Evolutionary conservation across 2,113 vertebrate species (phyloP).

Genomic region (Leucosticte australis): DNA sequence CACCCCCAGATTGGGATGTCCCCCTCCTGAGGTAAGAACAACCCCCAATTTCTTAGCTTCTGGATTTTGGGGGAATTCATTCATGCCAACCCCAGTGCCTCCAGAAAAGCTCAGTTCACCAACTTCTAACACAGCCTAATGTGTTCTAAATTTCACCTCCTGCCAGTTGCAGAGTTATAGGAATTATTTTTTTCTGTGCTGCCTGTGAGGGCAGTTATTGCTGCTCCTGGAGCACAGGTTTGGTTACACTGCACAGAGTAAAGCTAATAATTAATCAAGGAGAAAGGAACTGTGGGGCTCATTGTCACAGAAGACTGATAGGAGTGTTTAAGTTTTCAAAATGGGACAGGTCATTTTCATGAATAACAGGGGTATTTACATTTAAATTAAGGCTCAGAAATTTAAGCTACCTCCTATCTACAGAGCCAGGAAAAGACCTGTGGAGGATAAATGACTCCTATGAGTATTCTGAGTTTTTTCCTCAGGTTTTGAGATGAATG

Average conservation of each 20-base stretch:
- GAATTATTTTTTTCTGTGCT: neutral
- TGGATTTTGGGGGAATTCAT: neutral
- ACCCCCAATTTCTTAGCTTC: neutral
- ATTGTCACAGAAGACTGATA: neutral
- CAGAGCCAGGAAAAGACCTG: neutral
- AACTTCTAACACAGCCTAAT: neutral
- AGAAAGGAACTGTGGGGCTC: neutral
- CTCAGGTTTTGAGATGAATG: neutral
- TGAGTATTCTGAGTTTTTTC: neutral
- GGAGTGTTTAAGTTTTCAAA: neutral
- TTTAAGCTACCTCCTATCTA: neutral
- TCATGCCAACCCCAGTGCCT: neutral
- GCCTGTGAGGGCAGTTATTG: neutral
- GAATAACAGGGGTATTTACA: neutral
- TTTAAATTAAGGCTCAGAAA: neutral
- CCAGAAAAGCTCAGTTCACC: neutral
- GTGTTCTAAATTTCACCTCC: neutral
- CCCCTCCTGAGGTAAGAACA: neutral
- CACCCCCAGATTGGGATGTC: neutral
- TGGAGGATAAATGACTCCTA: neutral
- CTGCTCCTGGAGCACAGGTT: neutral
- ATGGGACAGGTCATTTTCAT: neutral
- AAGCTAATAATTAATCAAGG: neutral
- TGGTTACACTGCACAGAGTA: neutral
- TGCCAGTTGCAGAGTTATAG: neutral